phyloP scores from a whole-genome alignment of 2,888 invertebrate genomes.

The Autographa gamma region DNA sequence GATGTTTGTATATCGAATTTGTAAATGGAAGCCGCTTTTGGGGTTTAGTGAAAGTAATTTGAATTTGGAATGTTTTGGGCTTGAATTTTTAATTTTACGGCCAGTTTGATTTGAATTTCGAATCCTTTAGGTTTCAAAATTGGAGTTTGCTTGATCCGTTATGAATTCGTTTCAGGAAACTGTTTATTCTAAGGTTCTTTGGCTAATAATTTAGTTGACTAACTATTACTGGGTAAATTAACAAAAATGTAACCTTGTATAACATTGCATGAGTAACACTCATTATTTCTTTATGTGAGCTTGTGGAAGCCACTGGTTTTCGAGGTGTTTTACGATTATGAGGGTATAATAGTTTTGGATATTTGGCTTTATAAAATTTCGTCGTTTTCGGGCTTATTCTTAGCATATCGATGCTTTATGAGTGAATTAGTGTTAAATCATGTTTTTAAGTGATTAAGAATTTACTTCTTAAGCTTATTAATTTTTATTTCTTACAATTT shows the following conservation, averaged over 20 bases:
- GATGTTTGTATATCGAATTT: conserved; percentile 49
- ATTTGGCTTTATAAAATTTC: background rate
- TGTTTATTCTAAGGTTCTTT: too few species aligned
- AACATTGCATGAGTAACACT: background rate
- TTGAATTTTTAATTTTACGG: conserved; percentile 3
- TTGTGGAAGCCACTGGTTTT: background rate
- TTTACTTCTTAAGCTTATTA: too few species aligned
- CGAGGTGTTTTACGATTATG: background rate
- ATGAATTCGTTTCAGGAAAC: too few species aligned
- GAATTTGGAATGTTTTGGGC: conserved; percentile 34
- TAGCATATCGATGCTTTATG: too few species aligned
- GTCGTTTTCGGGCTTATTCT: background rate
- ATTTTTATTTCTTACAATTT: too few species aligned
- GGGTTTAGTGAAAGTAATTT: conserved; percentile 45
- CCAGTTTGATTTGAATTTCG: conserved; percentile 1
- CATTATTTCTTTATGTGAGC: background rate
- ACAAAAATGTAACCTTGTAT: background rate
- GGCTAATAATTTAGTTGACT: background rate
- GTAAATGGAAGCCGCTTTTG: conserved; percentile 40
- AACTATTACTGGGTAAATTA: background rate
- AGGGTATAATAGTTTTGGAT: background rate
- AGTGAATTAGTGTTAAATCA: too few species aligned
- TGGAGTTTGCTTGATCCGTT: background rate
- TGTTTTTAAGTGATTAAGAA: too few species aligned
- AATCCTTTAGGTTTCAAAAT: background rate